A percentile compares a stretch with the other conserved stretches of the same genome.
Evolutionary conservation across 2,888 invertebrate genomes (phyloP).

Genomic region (Drosophila falleni): DNA sequence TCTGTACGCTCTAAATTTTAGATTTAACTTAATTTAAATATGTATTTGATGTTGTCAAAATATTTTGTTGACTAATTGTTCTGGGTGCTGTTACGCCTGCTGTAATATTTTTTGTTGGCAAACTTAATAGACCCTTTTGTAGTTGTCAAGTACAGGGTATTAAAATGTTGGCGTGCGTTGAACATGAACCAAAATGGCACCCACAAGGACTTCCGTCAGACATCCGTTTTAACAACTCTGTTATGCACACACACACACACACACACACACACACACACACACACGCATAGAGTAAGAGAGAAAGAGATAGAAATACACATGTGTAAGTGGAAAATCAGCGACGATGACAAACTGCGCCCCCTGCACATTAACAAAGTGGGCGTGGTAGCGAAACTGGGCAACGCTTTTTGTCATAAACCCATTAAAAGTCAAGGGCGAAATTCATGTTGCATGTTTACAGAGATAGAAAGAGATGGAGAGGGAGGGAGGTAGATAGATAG

Average conservation of each 20-base stretch:
- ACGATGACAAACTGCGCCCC: conserved; percentile 47
- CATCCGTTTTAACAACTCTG: conserved; percentile 76
- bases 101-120: neutral
- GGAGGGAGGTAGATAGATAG: conserved; percentile 22
- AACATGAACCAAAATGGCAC: conserved; percentile 79
- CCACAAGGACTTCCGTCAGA: conserved; percentile 77
- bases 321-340: conserved; percentile 41
- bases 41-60: too few species aligned
- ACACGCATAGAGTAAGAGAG: conserved; percentile 15
- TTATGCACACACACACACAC: conserved; percentile 50
- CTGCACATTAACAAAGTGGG: conserved; percentile 62
- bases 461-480: conserved; percentile 36
- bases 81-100: neutral
- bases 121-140: neutral
- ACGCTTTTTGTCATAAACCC: conserved; percentile 79
- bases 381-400: conserved; percentile 34
- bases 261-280: conserved; percentile 29
- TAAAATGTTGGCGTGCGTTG: conserved; percentile 9
- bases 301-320: conserved; percentile 3
- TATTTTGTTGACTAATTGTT: too few species aligned
- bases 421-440: conserved; percentile 82
- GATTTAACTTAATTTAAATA: too few species aligned
- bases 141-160: neutral
- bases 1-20: too few species aligned
- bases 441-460: conserved; percentile 79